These are phyloP conservation scores for Callyntrura guangdongensis DNA, from an alignment of 2,888 invertebrate genomes.

Conservation along the genomic window DNA sequence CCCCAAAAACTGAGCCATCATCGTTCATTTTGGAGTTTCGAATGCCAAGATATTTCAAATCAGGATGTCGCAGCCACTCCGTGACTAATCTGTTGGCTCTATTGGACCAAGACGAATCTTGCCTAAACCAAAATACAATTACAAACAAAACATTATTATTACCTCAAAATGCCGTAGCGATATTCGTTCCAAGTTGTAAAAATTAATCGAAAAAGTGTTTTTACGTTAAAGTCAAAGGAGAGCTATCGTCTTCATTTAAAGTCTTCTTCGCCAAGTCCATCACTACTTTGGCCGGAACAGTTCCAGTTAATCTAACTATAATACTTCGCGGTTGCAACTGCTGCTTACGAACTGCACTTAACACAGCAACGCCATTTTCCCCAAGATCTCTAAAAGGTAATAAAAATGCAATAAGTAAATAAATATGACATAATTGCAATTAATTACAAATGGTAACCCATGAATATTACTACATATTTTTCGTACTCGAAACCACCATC, in stretches of 20 bases:
- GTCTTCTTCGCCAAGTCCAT: slow-evolving; percentile 18
- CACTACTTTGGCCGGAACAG: slow-evolving; percentile 27
- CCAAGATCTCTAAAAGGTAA: neutral
- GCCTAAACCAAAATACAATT: slow-evolving; percentile 23
- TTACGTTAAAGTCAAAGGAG: neutral
- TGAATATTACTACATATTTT: too few species aligned
- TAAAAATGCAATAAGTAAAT: too few species aligned
- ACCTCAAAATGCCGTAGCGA: too few species aligned
- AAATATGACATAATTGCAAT: neutral
- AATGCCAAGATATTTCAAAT: neutral
- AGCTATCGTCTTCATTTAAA: neutral
- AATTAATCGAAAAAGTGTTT: neutral
- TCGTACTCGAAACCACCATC: slow-evolving; percentile 44
- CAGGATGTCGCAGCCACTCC: slow-evolving; percentile 31
- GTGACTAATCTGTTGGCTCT: neutral
- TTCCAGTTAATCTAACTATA: slow-evolving; percentile 25
- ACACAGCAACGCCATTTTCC: neutral
- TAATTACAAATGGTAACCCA: neutral
- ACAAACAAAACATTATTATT: too few species aligned
- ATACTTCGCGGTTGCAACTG: neutral
- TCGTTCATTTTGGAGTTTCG: neutral
- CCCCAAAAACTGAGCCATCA: slow-evolving; percentile 44
- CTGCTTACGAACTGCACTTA: neutral
- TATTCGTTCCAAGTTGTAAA: neutral
- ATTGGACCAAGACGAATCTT: slow-evolving; percentile 23